A percentile compares a stretch with the other conserved stretches of the same genome.
These are phyloP conservation scores for Oreochromis niloticus DNA, from an alignment of 2,113 vertebrate species.

Conservation along the genomic window DNA sequence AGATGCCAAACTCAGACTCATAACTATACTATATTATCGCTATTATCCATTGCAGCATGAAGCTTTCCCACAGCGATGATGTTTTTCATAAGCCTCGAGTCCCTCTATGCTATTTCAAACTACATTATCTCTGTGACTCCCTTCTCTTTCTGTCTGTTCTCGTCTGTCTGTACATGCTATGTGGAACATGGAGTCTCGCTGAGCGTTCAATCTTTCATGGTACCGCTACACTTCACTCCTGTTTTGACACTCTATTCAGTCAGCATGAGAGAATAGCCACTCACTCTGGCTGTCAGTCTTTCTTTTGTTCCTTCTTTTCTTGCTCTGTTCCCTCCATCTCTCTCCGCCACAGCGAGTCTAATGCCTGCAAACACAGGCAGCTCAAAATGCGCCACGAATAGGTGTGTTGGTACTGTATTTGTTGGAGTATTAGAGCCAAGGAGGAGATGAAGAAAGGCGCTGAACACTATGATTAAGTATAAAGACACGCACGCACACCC, in stretches of 20 bases:
- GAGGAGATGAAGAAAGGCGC: not conserved
- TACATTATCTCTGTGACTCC: slow-evolving; percentile 8
- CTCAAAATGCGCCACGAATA: slow-evolving; percentile 6
- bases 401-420: not conserved
- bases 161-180: slow-evolving; percentile 31
- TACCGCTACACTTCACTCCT: slow-evolving; percentile 32
- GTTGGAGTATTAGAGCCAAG: not conserved
- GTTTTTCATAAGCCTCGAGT: slow-evolving; percentile 14
- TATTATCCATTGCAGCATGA: slow-evolving; percentile 30
- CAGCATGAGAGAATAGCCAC: slow-evolving; percentile 47
- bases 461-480: slow-evolving; percentile 39
- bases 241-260: slow-evolving; percentile 49
- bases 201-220: slow-evolving; percentile 55
- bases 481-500: not conserved
- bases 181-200: slow-evolving; percentile 42
- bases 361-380: slow-evolving; percentile 12
- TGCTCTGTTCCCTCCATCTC: not conserved
- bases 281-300: slow-evolving; percentile 17
- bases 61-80: not conserved
- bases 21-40: slow-evolving; percentile 35
- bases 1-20: slow-evolving; percentile 34
- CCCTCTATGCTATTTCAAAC: not conserved
- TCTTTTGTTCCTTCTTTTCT: slow-evolving; percentile 13
- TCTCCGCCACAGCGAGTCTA: slow-evolving; percentile 27
- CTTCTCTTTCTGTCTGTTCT: not conserved